Base-by-base conservation (phyloP, 2,797 vertebrate genomes). In the Euphonia xanthogaster region DNA sequence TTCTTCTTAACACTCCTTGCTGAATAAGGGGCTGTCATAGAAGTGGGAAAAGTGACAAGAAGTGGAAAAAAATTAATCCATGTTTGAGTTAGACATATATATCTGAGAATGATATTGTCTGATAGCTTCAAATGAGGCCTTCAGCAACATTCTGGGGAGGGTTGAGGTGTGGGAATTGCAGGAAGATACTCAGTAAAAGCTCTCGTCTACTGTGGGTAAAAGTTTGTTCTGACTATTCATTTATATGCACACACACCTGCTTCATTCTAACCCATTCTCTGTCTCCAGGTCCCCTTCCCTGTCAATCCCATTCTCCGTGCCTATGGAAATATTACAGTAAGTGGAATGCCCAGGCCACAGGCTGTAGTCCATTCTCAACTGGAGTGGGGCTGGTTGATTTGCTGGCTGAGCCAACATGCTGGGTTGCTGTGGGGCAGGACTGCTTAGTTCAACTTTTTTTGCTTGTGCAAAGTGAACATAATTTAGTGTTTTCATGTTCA, bases 221-320 rank as follows among this genome's bases (percentile, higher is more conserved):
- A 31, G 9, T 70, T 72, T 79, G 55, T 9, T 85, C 16, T 78
- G n/a, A 60, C 44, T 42, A 14, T 18, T 13, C 1, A 10, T 70
- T 66, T 61, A 9, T 35, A 30, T 13, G 5, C 19, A 23, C 21
- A 23, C 33, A 18, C 20, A 11, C 6, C 10, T 77, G 9, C 39
- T 58, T 80, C 50, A 44, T 62, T 88, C 31, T 89, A 47, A 80
- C 24, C 31, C 5, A 1, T 93, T 94, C 80, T 97, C 39, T 97
- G 10, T 97, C 80, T 83, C 14, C 97, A 99, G 99, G 97, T 99
- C 91, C 98, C 98, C 77, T 98, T 97, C 76, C 98, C 98, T 3
- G 96, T 98, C 75, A 99, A 99, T 81, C 99, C 99, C 5, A 98
- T 99, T 86, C 98, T 99, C 3, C 95, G 98, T 90, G 99, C 99